Conservation (phyloP, 2,797 vertebrate genomes). For the Pangasius mekongensis region DNA sequence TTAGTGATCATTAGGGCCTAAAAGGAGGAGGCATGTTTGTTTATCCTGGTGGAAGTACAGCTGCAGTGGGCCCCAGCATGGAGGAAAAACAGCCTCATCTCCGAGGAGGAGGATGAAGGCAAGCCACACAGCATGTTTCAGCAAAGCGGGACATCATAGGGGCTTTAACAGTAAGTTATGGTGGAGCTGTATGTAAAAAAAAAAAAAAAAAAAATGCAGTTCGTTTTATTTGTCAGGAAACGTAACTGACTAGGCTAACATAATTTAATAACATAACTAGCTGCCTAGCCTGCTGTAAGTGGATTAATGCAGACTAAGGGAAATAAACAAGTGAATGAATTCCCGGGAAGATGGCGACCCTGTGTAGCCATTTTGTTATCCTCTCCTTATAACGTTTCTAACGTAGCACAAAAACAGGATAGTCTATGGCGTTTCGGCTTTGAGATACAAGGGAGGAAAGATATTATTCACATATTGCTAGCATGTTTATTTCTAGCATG, state of each 20-base stretch:
- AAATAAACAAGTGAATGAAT: background rate
- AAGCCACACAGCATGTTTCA: slow-evolving; percentile 25
- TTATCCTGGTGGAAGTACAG: slow-evolving; percentile 37
- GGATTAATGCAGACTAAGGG: too few species aligned
- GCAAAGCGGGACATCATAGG: background rate
- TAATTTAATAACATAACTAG: background rate
- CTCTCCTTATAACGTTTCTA: background rate
- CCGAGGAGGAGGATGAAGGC: slow-evolving; percentile 9
- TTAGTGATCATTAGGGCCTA: slow-evolving; percentile 31
- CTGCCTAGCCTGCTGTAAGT: too few species aligned
- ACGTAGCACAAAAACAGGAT: background rate
- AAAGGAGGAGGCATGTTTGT: slow-evolving; percentile 40
- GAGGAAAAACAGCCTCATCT: slow-evolving; percentile 21
- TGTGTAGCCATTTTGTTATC: background rate
- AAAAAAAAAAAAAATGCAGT: background rate
- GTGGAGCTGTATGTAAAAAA: background rate
- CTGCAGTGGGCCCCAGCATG: slow-evolving; percentile 30
- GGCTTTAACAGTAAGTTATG: background rate
- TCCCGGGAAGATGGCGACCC: background rate
- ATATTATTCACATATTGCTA: too few species aligned
- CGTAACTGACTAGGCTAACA: background rate
- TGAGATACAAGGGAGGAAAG: too few species aligned
- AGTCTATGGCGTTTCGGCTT: background rate
- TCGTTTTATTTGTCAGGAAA: background rate
- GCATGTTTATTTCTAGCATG: background rate